Percentiles rank a stretch among this genome's conserved stretches.
Conservation (phyloP, 2,888 invertebrate species). For the Drosophila incognita region DNA sequence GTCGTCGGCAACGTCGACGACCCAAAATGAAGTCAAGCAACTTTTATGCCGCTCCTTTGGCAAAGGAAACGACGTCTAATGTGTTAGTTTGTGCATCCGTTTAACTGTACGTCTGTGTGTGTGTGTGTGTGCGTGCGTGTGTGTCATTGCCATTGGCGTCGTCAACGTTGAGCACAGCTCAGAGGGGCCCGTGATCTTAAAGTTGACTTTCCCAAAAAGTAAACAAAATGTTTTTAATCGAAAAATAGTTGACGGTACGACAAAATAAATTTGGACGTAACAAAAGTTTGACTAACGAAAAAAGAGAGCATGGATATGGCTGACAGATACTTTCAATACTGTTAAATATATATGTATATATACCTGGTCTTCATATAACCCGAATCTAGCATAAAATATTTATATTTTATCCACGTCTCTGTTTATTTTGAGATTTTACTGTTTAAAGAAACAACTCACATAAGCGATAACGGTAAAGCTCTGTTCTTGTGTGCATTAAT, state of each 20-base stretch:
- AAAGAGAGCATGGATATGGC: not conserved
- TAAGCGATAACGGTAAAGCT: conserved; percentile 23
- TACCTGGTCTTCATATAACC: not conserved
- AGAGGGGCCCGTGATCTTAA: conserved; percentile 2
- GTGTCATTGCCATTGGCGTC: conserved; percentile 58
- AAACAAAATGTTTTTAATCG: not conserved
- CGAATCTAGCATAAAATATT: not conserved
- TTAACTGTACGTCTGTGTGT: conserved; percentile 27
- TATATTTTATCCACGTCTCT: conserved; percentile 24
- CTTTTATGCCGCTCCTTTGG: conserved; percentile 64
- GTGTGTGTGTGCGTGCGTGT: conserved; percentile 18
- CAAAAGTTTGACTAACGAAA: not conserved
- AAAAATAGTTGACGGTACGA: not conserved
- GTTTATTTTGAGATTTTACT: conserved; percentile 14
- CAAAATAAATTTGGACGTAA: not conserved
- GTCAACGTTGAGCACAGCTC: conserved; percentile 8
- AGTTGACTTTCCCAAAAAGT: not conserved
- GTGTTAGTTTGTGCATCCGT: conserved; percentile 70
- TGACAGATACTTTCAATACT: not conserved
- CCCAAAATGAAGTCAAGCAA: conserved; percentile 78
- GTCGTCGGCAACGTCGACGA: conserved; percentile 56
- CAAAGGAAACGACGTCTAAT: conserved; percentile 76
- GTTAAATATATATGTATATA: not conserved
- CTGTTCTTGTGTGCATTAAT: conserved; percentile 51
- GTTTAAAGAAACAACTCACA: conserved; percentile 47